Base-by-base conservation (phyloP, 2,113 vertebrate species). In the Cromileptes altivelis region DNA sequence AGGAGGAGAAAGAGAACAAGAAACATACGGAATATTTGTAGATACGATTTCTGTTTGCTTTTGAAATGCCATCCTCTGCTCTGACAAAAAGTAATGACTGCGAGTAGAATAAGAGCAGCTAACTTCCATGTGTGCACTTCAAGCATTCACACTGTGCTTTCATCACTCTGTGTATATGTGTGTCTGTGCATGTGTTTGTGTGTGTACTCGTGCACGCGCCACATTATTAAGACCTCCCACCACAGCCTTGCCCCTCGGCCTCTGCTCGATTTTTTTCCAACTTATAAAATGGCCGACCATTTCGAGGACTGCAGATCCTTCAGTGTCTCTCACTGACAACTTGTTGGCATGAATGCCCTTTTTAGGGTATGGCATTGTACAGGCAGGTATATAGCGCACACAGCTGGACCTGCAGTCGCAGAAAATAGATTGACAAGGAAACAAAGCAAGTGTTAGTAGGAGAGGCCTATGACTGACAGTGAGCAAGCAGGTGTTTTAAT, bases 271-370 rank as follows among this genome's bases (percentile, higher is more conserved):
- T 70, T 78, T 81, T 74, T 85, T 71, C 27, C 33, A 87, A 70
- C 40, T 73, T 87, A n/a, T 84, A 82, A 86, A 90, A 90, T 92
- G 88, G 88, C 85, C 53, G 83, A 88, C 86, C 47, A 42, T 40
- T 57, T 57, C 69, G 21, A 80, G 27, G 15, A 78, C 67, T 68
- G 23, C 17, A 58, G 67, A 80, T 85, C 56, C 23, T 58, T 70
- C 14, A 37, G 63, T 61, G 23, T 88, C 14, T 80, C 21, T 80
- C 72, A 61, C 33, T 73, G 68, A 53, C 67, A 57, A 13, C 18
- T 25, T 49, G 53, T 23, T 14, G 2, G 4, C 55, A 17, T 70
- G 21, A n/a, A 55, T 25, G 6, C 47, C 11, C 21, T 18, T 33
- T 50, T 19, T n/a, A 37, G 12, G 15, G 18, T 27, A 3, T 30